These are phyloP conservation scores for Drosophila anomelani DNA, from an alignment of 2,888 invertebrate genomes.

Conservation along the genomic window DNA sequence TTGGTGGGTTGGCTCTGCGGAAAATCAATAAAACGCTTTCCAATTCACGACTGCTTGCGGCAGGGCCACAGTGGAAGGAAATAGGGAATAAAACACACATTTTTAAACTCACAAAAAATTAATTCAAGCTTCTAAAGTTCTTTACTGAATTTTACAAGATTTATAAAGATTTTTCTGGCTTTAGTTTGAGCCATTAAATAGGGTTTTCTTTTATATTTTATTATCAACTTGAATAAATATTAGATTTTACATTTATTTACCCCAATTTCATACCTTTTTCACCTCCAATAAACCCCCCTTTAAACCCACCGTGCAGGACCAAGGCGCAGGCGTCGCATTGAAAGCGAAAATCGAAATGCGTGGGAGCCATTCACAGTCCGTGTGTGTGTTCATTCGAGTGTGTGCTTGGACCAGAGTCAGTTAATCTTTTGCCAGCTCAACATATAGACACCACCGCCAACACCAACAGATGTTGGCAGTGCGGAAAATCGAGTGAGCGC, in stretches of 20 bases:
- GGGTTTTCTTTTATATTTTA: not conserved
- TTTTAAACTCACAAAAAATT: not conserved
- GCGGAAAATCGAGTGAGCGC: slow-evolving; percentile 45
- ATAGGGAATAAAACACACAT: not conserved
- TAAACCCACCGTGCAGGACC: slow-evolving; percentile 47
- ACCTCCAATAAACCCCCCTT: no score
- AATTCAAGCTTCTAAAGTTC: rapidly evolving
- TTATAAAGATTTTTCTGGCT: not conserved
- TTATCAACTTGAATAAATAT: not conserved
- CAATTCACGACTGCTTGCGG: slow-evolving; percentile 29
- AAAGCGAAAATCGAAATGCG: slow-evolving; percentile 69
- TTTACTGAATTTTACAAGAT: not conserved
- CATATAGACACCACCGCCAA: slow-evolving; percentile 75
- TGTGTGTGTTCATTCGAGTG: slow-evolving; percentile 28
- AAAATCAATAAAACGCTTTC: slow-evolving; percentile 67
- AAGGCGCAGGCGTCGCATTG: slow-evolving; percentile 68
- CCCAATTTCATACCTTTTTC: not conserved
- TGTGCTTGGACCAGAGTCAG: slow-evolving; percentile 59
- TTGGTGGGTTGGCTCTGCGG: slow-evolving; percentile 23
- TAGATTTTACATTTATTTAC: not conserved
- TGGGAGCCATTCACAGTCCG: slow-evolving; percentile 49
- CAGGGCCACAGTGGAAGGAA: slow-evolving; percentile 51
- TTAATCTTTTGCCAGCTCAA: slow-evolving; percentile 72
- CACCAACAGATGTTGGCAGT: slow-evolving; percentile 73
- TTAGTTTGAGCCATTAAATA: not conserved